phyloP scores from a whole-genome alignment of 2,888 invertebrate species.

The Dysmachus trigonus region DNA sequence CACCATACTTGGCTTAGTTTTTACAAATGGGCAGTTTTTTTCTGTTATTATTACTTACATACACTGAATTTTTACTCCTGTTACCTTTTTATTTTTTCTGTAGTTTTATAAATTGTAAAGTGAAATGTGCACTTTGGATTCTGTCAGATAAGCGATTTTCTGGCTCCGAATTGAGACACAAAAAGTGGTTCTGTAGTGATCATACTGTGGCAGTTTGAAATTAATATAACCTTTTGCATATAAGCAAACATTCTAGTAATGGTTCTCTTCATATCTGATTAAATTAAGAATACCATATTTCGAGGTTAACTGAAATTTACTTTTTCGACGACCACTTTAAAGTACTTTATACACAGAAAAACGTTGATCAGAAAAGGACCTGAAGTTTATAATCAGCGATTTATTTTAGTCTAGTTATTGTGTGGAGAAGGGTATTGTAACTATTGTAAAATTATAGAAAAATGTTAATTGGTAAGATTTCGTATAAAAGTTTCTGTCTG shows the following conservation, averaged over 20 bases:
- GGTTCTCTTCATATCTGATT: too few relatives aligned
- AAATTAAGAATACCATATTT: too few relatives aligned
- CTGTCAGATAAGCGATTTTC: not conserved
- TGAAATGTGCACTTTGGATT: not conserved
- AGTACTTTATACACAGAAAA: too few relatives aligned
- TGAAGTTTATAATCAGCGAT: not conserved
- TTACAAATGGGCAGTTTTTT: conserved; percentile 31
- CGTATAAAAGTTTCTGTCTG: not conserved
- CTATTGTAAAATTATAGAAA: not conserved
- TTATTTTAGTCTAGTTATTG: not conserved
- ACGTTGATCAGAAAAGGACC: not conserved
- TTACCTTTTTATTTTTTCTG: not conserved
- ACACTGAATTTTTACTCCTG: not conserved
- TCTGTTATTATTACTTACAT: not conserved
- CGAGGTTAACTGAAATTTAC: too few relatives aligned
- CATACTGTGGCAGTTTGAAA: too few relatives aligned
- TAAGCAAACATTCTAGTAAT: too few relatives aligned
- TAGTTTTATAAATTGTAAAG: not conserved
- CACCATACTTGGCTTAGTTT: not conserved
- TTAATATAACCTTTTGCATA: too few relatives aligned
- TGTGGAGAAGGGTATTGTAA: not conserved
- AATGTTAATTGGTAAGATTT: not conserved
- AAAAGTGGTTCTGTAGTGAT: not conserved
- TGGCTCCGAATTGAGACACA: not conserved
- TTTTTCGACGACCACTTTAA: too few relatives aligned